phyloP scores from a whole-genome alignment of 2,888 invertebrate genomes.

The Lamellibrachia satsuma region DNA sequence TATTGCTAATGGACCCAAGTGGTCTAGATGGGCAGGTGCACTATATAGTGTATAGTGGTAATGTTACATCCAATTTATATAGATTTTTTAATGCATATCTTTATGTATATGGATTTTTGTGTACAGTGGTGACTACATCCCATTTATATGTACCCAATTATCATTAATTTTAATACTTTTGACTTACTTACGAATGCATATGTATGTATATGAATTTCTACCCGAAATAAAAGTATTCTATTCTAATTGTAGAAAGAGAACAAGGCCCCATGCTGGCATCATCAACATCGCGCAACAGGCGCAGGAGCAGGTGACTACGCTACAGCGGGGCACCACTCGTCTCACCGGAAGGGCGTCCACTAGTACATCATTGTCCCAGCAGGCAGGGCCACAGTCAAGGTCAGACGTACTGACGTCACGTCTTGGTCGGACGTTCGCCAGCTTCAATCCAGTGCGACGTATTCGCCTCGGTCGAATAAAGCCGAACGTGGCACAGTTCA shows the following conservation, averaged over 20 bases:
- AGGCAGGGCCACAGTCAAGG: constrained; percentile 5
- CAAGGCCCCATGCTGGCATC: constrained; percentile 52
- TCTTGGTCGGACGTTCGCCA: constrained; percentile 72
- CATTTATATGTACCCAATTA: no score
- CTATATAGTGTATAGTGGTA: no score
- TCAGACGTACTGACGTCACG: constrained; percentile 21
- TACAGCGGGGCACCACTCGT: background rate
- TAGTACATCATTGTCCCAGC: constrained; percentile 20
- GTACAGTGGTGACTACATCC: no score
- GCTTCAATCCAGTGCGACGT: constrained; percentile 75
- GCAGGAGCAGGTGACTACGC: constrained; percentile 32
- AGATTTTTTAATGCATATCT: no score
- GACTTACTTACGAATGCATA: no score
- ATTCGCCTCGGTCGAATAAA: constrained; percentile 37
- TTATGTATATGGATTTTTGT: no score
- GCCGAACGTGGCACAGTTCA: constrained; percentile 25
- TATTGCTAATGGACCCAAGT: no score
- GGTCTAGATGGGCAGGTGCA: no score
- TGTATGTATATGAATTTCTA: no score
- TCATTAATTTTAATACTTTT: no score
- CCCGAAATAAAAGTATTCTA: background rate
- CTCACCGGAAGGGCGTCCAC: constrained; percentile 22
- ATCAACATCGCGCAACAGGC: constrained; percentile 58
- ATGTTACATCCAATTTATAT: no score
- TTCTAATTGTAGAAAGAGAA: constrained; percentile 51